Base-by-base conservation (phyloP, 2,888 invertebrate genomes). In the Colletes collaris region DNA sequence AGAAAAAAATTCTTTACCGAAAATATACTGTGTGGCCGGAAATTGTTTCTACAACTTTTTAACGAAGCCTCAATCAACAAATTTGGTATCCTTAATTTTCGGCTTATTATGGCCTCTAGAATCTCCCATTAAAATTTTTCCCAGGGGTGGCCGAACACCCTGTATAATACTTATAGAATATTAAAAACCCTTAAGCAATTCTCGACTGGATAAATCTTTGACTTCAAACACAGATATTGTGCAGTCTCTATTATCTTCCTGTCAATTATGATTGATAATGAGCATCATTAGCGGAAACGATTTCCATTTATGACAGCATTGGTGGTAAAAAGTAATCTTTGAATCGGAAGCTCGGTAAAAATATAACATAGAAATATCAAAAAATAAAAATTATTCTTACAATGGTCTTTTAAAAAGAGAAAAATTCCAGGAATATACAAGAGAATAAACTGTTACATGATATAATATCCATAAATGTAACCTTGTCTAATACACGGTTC, bases 381-480 rank as follows among this genome's bases (percentile, higher is more conserved):
- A 40, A 46, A 8, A 46, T 46, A 3, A 0, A 46, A 2, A 10
- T 8, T 46, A 8, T 46, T 37, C 4, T 37, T n/a, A 3, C n/a
- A n/a, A 11, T 66, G n/a, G 3, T 8, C 10, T n/a, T 27, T 10
- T n/a, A 40, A 27, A 5, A 5, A 55, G 4, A 7, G n/a, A 55
- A 0, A 27, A n/a, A 7, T 40, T 44, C 27, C 27, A 19, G 16
- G 19, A 71, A 66, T 58, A 27, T 49, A 4, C 16, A 10, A 16
- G 11, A 16, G 58, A 63, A 72, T 75, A 63, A 27, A 46, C 11
- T 52, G n/a, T 52, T 63, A 11, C 11, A 46, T 4, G 49, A 59
- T 68, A 59, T 64, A n/a, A 13, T 73, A 60, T 60, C 60, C 50
- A 62, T 40, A 44, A 46, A 16, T 19, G n/a, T 66, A 76, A 68